Conservation (phyloP, 2,113 vertebrate genomes). For the Apaloderma vittatum region DNA sequence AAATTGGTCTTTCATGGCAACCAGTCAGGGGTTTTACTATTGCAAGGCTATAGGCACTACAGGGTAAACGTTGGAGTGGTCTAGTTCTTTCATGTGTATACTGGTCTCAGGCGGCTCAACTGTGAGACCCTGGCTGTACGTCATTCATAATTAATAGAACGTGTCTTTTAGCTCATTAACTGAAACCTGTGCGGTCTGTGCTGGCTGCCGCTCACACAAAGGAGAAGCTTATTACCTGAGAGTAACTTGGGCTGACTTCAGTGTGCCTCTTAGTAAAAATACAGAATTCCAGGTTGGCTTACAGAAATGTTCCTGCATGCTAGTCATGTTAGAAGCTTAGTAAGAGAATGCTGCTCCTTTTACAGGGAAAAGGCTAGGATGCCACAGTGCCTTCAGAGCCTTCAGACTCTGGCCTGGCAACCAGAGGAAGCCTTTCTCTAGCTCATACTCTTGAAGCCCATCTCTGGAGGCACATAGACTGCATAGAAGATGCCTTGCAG, state of each 20-base stretch:
- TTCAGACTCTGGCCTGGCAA: not conserved
- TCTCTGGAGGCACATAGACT: not conserved
- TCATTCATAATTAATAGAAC: not conserved
- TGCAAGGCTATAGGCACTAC: not conserved
- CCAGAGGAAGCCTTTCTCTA: not conserved
- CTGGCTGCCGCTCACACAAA: not conserved
- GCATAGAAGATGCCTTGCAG: not conserved
- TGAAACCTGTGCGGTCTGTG: not conserved
- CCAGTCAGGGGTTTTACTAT: accelerated
- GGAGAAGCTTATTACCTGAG: not conserved
- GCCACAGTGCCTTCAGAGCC: not conserved
- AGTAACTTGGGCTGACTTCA: not conserved
- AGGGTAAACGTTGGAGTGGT: not conserved
- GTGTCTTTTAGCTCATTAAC: not conserved
- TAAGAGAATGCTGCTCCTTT: not conserved
- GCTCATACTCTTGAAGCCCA: not conserved
- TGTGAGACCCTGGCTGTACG: not conserved
- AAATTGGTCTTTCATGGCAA: not conserved
- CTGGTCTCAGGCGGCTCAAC: not conserved
- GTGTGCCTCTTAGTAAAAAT: not conserved
- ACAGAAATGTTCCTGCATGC: accelerated
- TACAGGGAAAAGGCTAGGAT: not conserved
- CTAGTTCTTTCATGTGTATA: not conserved
- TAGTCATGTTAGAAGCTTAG: not conserved
- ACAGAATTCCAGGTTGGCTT: not conserved